Conservation (phyloP, 2,888 invertebrate genomes). For the Heliconius aoede region DNA sequence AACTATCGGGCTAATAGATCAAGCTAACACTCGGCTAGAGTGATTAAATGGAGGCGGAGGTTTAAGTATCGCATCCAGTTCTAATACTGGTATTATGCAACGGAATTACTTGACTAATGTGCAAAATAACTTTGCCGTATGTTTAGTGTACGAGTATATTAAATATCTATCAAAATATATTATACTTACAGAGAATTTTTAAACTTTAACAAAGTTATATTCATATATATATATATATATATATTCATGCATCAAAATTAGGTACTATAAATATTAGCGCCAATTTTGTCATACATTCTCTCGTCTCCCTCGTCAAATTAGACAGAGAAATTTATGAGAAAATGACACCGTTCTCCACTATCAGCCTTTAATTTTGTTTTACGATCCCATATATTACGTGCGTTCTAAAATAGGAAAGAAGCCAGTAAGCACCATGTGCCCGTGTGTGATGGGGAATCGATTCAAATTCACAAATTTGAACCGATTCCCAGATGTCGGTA, state of each 20-base stretch:
- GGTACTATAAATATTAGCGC: neutral
- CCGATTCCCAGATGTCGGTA: no score
- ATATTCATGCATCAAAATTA: no score
- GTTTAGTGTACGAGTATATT: no score
- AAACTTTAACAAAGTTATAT: no score
- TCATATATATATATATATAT: no score
- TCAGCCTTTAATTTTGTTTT: neutral
- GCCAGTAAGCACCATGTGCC: neutral
- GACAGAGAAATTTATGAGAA: neutral
- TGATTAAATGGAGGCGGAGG: slow-evolving; percentile 39
- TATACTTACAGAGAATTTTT: neutral
- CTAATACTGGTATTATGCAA: slow-evolving; percentile 22
- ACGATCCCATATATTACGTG: neutral
- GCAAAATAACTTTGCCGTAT: neutral
- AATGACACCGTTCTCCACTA: no score
- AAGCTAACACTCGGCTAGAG: slow-evolving; percentile 50
- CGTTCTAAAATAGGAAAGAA: neutral
- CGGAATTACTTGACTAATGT: neutral
- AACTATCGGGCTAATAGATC: slow-evolving; percentile 53
- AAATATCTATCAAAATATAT: neutral
- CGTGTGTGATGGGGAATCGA: no score
- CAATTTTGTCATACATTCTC: neutral
- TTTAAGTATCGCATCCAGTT: slow-evolving; percentile 31
- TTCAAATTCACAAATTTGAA: no score
- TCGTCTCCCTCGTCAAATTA: neutral